phyloP scores from a whole-genome alignment of 2,797 vertebrate genomes.

The Pseudochirops corinnae region DNA sequence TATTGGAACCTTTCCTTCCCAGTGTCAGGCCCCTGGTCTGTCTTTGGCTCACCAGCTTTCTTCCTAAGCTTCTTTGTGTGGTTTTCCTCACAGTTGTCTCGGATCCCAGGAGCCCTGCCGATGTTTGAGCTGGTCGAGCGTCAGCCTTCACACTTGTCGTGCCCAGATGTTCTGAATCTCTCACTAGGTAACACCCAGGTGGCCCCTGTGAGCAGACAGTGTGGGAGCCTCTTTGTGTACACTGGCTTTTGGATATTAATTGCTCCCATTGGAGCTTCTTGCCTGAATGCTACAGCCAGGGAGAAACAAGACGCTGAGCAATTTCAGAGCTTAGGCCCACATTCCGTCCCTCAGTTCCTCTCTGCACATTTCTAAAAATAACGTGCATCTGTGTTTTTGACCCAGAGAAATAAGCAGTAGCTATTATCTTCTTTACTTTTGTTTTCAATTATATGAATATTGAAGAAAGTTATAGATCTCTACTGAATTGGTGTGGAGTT shows the following conservation, averaged over 20 bases:
- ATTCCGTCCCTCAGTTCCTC: neutral
- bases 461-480: neutral
- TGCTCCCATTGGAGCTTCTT: neutral
- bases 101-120: slow-evolving; percentile 92
- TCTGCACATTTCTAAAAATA: neutral
- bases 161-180: slow-evolving; percentile 93
- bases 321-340: neutral
- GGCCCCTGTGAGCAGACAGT: neutral
- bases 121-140: slow-evolving; percentile 98
- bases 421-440: neutral
- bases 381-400: neutral
- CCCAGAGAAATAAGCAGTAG: neutral
- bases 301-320: neutral
- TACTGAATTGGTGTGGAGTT: neutral
- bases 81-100: slow-evolving; percentile 88
- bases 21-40: neutral
- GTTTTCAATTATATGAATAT: neutral
- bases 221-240: accelerated
- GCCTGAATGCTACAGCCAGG: neutral
- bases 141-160: slow-evolving; percentile 95
- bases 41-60: neutral
- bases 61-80: slow-evolving; percentile 54
- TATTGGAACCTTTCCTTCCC: neutral
- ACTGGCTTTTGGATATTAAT: neutral
- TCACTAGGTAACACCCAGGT: slow-evolving; percentile 90